These are phyloP conservation scores for Paraplagusia blochii DNA, from an alignment of 2,113 vertebrate species.

Conservation along the genomic window DNA sequence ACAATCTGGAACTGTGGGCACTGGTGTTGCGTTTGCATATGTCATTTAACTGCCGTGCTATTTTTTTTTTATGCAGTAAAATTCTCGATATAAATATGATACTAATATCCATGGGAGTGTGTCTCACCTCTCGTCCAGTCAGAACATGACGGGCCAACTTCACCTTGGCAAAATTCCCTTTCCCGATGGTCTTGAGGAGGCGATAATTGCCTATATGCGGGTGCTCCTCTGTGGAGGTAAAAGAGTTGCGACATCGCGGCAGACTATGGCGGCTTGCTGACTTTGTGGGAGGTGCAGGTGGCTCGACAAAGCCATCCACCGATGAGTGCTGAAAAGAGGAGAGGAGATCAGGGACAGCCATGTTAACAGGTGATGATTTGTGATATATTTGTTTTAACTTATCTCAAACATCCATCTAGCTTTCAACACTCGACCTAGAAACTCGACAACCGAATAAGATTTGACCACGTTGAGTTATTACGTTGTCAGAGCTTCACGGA, in stretches of 20 bases:
- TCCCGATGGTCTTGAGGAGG: slow-evolving; percentile 94
- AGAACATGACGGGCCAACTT: slow-evolving; percentile 92
- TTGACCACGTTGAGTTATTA: slow-evolving; percentile 15
- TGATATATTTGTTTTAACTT: too few relatives aligned
- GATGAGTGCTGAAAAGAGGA: slow-evolving; percentile 83
- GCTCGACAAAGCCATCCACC: slow-evolving; percentile 87
- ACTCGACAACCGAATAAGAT: slow-evolving; percentile 11
- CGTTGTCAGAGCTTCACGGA: background rate
- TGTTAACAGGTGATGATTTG: too few relatives aligned
- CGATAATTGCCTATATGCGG: slow-evolving; percentile 94
- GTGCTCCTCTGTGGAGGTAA: slow-evolving; percentile 87
- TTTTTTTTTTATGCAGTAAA: too few relatives aligned
- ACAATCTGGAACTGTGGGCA: too few relatives aligned
- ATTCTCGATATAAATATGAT: too few relatives aligned
- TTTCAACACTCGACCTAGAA: too few relatives aligned
- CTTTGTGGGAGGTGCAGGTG: slow-evolving; percentile 84
- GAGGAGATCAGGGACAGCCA: slow-evolving; percentile 15
- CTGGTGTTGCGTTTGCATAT: too few relatives aligned
- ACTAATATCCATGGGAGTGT: background rate
- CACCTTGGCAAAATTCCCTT: slow-evolving; percentile 96
- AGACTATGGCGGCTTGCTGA: slow-evolving; percentile 90
- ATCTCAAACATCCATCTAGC: background rate
- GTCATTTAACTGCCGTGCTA: too few relatives aligned
- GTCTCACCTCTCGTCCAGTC: slow-evolving; percentile 91
- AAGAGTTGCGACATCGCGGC: slow-evolving; percentile 89